phyloP scores from a whole-genome alignment of 2,888 invertebrate species.

The Pharmacophagus antenor region DNA sequence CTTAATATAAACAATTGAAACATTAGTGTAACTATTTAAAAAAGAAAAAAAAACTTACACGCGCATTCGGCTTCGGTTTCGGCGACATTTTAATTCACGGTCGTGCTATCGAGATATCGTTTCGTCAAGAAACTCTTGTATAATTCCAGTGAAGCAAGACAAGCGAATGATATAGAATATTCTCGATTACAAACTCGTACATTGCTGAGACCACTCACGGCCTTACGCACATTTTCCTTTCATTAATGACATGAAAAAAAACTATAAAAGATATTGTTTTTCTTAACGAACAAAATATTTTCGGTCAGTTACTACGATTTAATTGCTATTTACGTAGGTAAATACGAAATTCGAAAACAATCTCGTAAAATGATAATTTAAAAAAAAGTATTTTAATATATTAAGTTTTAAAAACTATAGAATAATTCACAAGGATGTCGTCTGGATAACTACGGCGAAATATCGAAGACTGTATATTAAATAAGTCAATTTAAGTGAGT shows the following conservation, averaged over 20 bases:
- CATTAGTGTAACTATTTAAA: too few relatives aligned
- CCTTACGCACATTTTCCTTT: constrained; percentile 36
- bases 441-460: constrained; percentile 26
- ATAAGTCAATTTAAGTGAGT: constrained; percentile 55
- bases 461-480: constrained; percentile 50
- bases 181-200: constrained; percentile 51
- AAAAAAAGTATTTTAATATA: too few relatives aligned
- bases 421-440: constrained; percentile 4
- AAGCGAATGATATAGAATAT: constrained; percentile 49
- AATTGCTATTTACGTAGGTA: background rate
- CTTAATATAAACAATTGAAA: background rate
- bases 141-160: constrained; percentile 53
- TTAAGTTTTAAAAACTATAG: background rate
- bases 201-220: constrained; percentile 49
- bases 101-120: constrained; percentile 30
- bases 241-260: background rate
- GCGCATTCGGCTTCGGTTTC: constrained; percentile 51
- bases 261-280: background rate
- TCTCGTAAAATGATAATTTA: too few relatives aligned
- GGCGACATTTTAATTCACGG: constrained; percentile 55
- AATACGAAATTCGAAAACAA: background rate
- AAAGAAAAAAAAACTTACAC: constrained; percentile 34
- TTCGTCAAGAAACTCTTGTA: constrained; percentile 62
- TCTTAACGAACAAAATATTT: too few relatives aligned
- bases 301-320: background rate